Conservation (phyloP, 2,888 invertebrate genomes). For the Hypolimnas misippus region DNA sequence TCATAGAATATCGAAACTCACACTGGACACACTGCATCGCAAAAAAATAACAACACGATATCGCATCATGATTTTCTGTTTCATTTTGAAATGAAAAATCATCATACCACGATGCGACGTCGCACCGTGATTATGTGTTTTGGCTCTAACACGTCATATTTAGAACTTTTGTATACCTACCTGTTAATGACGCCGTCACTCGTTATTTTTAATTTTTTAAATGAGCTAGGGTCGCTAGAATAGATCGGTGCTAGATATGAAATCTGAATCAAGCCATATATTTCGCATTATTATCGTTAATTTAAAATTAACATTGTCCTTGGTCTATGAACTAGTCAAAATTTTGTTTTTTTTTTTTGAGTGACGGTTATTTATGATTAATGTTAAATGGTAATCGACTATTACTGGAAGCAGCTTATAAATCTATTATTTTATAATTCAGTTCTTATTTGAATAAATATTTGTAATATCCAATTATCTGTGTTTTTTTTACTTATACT, state of each 20-base stretch:
- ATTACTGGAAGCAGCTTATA: constrained; percentile 70
- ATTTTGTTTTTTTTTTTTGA: constrained; percentile 63
- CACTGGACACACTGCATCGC: too few relatives aligned
- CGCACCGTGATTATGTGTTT: too few relatives aligned
- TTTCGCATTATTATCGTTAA: constrained; percentile 35
- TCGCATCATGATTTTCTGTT: too few relatives aligned
- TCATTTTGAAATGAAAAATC: too few relatives aligned
- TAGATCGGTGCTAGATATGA: constrained; percentile 68
- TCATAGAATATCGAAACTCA: too few relatives aligned
- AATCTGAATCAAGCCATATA: constrained; percentile 43
- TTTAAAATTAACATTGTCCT: constrained; percentile 33
- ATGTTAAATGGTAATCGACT: constrained; percentile 57
- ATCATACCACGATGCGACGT: too few relatives aligned
- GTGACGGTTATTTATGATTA: constrained; percentile 58
- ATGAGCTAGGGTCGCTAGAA: constrained; percentile 49
- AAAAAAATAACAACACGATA: too few relatives aligned
- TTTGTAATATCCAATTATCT: constrained; percentile 74
- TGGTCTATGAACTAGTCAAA: constrained; percentile 78
- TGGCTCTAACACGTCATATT: constrained; percentile 66
- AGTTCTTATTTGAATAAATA: constrained; percentile 79
- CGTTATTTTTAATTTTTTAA: constrained; percentile 33
- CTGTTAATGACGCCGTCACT: constrained; percentile 52
- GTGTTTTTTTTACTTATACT: too few relatives aligned
- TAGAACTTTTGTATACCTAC: constrained; percentile 75
- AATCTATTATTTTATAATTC: constrained; percentile 73